Conservation (phyloP, 2,797 vertebrate species). For the Cirrhinus molitorella region DNA sequence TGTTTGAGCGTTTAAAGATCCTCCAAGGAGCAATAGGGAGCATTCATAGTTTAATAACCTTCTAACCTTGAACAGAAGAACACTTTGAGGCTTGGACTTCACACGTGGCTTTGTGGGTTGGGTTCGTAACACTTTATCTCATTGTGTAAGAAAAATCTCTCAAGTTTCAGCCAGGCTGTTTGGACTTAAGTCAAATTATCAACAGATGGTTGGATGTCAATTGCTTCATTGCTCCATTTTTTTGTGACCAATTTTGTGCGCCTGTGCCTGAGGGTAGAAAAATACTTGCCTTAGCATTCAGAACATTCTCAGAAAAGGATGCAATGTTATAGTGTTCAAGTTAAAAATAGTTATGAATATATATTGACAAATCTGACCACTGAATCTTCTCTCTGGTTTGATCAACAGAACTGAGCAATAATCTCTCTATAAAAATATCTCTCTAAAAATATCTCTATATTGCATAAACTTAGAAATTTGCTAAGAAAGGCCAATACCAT, state of each 20-base stretch:
- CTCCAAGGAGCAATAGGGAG: constrained; percentile 42
- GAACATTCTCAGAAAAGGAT: not conserved
- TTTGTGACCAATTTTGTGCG: not conserved
- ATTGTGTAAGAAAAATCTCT: constrained; percentile 47
- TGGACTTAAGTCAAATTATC: constrained; percentile 51
- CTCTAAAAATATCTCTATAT: too few relatives aligned
- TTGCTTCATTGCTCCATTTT: constrained; percentile 37
- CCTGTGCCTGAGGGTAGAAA: not conserved
- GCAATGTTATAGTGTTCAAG: not conserved
- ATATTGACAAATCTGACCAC: not conserved
- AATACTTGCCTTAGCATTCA: not conserved
- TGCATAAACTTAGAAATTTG: constrained; percentile 19
- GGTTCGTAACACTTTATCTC: constrained; percentile 40
- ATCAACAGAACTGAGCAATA: not conserved
- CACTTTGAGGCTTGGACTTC: constrained; percentile 44
- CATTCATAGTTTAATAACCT: constrained; percentile 57
- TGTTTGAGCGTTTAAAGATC: constrained; percentile 38
- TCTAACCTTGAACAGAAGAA: constrained; percentile 49
- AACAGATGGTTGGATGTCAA: constrained; percentile 48
- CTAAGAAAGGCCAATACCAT: constrained; percentile 37
- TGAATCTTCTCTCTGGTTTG: not conserved
- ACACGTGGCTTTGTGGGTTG: constrained; percentile 39
- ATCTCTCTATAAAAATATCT: too few relatives aligned
- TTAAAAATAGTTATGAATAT: not conserved
- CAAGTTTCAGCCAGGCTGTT: constrained; percentile 51